Evolutionary conservation across 2,113 vertebrate genomes (phyloP).

Genomic region (Plecotus auritus): DNA sequence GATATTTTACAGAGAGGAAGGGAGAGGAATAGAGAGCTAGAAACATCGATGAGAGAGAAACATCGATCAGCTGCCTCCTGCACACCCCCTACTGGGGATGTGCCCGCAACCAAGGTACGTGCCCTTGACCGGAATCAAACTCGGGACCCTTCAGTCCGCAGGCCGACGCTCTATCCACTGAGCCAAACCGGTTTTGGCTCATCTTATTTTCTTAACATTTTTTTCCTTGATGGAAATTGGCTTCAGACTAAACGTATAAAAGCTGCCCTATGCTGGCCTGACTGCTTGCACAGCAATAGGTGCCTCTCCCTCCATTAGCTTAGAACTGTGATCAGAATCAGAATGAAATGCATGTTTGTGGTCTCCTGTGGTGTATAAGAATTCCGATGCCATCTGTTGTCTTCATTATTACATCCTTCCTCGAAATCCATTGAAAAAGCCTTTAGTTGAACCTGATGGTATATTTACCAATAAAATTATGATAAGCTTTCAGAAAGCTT

Average conservation of each 20-base stretch:
- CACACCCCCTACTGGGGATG: too few species aligned
- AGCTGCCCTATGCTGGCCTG: background rate
- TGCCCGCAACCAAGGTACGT: too few species aligned
- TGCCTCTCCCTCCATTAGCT: background rate
- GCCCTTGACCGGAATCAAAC: too few species aligned
- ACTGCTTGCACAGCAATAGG: background rate
- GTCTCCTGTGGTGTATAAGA: background rate
- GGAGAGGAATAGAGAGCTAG: too few species aligned
- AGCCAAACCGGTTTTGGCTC: too few species aligned
- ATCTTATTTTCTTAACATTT: background rate
- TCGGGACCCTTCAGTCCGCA: too few species aligned
- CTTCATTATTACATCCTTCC: background rate
- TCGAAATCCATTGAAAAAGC: background rate
- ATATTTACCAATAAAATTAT: background rate
- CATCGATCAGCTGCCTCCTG: too few species aligned
- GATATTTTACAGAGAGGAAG: too few species aligned
- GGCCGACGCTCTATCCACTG: too few species aligned
- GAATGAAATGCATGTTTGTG: background rate
- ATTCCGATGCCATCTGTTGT: background rate
- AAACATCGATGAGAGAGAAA: too few species aligned
- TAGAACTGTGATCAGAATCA: background rate
- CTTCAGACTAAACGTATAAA: background rate
- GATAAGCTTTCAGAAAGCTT: background rate
- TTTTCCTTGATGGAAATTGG: slow-evolving; percentile 2
- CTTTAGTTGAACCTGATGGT: background rate